Conservation (phyloP, 2,888 invertebrate species). For the Capitulum mitella region DNA sequence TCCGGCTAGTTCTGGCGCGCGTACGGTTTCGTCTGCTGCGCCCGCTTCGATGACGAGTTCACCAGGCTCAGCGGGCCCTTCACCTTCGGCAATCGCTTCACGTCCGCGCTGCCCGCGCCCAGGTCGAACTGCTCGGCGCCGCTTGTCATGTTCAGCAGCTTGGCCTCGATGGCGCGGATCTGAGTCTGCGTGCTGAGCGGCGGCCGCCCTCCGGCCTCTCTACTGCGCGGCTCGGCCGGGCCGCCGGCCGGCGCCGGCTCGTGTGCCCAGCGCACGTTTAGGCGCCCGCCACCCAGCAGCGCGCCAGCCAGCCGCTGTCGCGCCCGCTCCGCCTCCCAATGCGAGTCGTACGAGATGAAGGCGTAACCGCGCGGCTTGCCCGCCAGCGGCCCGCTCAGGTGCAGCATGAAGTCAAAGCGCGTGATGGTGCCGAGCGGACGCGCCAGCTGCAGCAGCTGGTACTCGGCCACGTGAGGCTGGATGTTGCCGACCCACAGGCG, state of each 20-base stretch:
- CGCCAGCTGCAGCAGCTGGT: background rate
- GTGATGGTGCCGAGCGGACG: background rate
- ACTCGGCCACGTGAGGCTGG: background rate
- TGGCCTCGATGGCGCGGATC: background rate
- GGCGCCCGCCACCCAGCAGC: background rate
- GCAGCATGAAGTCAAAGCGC: constrained; percentile 15
- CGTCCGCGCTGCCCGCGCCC: background rate
- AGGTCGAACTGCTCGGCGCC: background rate
- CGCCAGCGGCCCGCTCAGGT: background rate
- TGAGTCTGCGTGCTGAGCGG: background rate
- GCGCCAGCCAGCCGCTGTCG: background rate
- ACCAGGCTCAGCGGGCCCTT: background rate
- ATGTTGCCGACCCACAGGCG: constrained; percentile 15
- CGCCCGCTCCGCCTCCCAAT: background rate
- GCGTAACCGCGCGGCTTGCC: constrained; percentile 21
- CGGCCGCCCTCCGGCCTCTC: no score
- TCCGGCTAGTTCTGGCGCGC: background rate
- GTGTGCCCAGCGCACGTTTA: background rate
- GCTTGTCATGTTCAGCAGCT: background rate
- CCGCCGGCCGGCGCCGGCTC: background rate
- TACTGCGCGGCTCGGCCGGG: background rate
- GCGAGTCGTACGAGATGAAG: background rate
- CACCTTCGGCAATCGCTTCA: background rate
- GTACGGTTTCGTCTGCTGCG: background rate
- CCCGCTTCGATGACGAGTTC: background rate